Conservation (phyloP, 2,888 invertebrate species). For the Salpingus planirostris region DNA sequence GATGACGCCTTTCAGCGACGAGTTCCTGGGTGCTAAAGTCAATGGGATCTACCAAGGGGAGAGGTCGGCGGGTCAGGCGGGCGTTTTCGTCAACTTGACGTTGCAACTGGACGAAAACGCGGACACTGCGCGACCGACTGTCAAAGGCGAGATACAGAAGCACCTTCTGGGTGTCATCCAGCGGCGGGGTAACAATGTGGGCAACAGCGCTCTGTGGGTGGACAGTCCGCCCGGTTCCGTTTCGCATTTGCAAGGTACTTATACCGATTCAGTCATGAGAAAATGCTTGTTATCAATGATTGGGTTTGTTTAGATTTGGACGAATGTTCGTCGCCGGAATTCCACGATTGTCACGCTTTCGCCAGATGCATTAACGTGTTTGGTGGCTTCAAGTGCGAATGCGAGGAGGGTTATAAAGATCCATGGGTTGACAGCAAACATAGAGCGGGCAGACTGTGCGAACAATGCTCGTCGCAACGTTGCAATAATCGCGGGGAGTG, state of each 20-base stretch:
- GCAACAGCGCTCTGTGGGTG: constrained; percentile 77
- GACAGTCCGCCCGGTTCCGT: constrained; percentile 74
- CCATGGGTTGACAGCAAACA: constrained; percentile 58
- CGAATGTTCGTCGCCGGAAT: constrained; percentile 71
- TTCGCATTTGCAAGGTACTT: constrained; percentile 59
- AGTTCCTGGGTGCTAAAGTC: constrained; percentile 72
- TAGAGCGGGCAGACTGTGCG: constrained; percentile 66
- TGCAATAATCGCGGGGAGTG: constrained; percentile 85
- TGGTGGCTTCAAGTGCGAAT: constrained; percentile 73
- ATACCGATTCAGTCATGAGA: too few species aligned
- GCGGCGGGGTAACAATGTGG: constrained; percentile 77
- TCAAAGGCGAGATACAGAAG: constrained; percentile 70
- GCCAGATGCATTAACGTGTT: constrained; percentile 75
- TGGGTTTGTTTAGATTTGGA: too few species aligned
- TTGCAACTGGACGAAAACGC: constrained; percentile 69
- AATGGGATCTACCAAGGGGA: constrained; percentile 72
- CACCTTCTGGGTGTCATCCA: constrained; percentile 78
- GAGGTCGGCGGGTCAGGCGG: constrained; percentile 56
- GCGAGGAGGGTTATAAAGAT: constrained; percentile 68
- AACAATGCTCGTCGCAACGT: constrained; percentile 64
- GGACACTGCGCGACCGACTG: constrained; percentile 57
- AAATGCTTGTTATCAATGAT: too few species aligned
- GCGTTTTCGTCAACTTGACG: constrained; percentile 79
- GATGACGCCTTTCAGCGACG: constrained; percentile 84
- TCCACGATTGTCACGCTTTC: constrained; percentile 76